Evolutionary conservation across 1,140 invertebrate species (phyloP).

Genomic region (Drosophila yakuba): DNA sequence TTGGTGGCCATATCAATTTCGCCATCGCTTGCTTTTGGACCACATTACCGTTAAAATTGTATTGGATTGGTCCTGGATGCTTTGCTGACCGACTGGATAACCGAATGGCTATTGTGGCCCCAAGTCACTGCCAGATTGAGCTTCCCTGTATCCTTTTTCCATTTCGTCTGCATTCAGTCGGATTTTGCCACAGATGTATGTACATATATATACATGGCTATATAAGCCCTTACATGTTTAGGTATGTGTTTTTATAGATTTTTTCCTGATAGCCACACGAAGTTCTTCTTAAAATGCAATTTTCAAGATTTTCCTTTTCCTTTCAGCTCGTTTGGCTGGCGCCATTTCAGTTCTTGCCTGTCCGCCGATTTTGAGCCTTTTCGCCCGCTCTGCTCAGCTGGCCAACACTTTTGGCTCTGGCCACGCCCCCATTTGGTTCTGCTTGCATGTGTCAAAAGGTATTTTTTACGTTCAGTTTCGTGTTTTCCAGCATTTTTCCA

Average conservation of each 20-base stretch:
- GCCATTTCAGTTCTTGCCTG: conserved; percentile 61
- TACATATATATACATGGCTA: no score
- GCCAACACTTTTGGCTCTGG: conserved; percentile 33
- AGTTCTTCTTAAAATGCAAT: conserved; percentile 83
- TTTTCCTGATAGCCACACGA: conserved; percentile 78
- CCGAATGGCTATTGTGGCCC: conserved; percentile 60
- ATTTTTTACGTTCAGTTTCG: conserved; percentile 81
- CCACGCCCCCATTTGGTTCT: conserved; percentile 42
- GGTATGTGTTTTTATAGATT: conserved; percentile 69
- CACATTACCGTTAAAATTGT: conserved; percentile 81
- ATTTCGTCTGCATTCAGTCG: conserved; percentile 35
- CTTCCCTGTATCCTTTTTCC: conserved; percentile 41
- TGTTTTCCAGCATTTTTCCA: conserved; percentile 74
- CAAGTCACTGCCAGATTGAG: conserved; percentile 57
- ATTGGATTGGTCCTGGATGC: conserved; percentile 71
- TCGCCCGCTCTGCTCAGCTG: conserved; percentile 1
- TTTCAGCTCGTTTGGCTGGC: conserved; percentile 55
- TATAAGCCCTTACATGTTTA: conserved; percentile 8
- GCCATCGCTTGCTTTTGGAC: conserved; percentile 61
- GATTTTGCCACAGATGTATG: neutral
- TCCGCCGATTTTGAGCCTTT: conserved; percentile 70
- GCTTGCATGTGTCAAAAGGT: conserved; percentile 83
- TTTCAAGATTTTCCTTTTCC: conserved; percentile 71
- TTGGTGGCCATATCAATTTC: conserved; percentile 74
- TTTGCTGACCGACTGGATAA: conserved; percentile 55